Conservation (phyloP, 2,797 vertebrate genomes). For the Manis crassicaudata region DNA sequence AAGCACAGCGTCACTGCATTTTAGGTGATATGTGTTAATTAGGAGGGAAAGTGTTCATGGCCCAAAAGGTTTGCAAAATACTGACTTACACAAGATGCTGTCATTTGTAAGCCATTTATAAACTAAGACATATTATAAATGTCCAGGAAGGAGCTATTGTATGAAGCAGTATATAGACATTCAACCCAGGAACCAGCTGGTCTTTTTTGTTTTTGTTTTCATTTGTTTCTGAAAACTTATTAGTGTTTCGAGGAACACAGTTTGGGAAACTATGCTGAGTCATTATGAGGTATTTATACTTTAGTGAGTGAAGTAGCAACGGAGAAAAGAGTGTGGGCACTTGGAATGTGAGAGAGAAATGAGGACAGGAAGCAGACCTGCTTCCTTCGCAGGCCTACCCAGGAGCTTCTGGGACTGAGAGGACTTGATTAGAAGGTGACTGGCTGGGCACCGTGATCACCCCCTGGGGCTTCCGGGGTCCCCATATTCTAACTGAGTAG, state of each 20-base stretch:
- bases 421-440: background rate
- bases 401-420: background rate
- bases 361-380: background rate
- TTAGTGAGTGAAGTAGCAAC: background rate
- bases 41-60: rapidly evolving
- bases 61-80: background rate
- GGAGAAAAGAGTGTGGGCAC: background rate
- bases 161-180: background rate
- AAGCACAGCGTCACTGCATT: background rate
- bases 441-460: rapidly evolving
- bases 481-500: background rate
- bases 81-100: background rate
- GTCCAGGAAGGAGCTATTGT: background rate
- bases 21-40: rapidly evolving
- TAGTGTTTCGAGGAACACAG: background rate
- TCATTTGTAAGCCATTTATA: background rate
- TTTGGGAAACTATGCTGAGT: background rate
- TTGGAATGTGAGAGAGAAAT: background rate
- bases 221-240: background rate
- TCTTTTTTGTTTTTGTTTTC: slow-evolving; percentile 30
- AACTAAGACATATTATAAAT: background rate
- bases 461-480: background rate
- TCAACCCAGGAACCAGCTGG: background rate
- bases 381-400: background rate
- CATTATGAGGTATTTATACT: background rate